phyloP scores from a whole-genome alignment of 2,888 invertebrate species.

The Agrilus cyanescens region DNA sequence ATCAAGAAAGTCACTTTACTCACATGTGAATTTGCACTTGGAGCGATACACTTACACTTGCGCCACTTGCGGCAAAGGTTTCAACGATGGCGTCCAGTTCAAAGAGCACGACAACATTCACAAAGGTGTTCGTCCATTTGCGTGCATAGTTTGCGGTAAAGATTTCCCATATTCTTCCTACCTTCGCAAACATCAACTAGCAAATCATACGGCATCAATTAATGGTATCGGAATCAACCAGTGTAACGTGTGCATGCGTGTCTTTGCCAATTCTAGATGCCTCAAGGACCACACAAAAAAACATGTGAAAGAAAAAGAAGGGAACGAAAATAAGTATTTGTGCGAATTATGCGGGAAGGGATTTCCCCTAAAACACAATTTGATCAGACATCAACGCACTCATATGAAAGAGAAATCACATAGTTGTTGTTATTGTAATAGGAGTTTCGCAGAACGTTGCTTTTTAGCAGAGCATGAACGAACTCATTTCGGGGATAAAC shows the following conservation, averaged over 20 bases:
- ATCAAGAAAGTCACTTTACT: background rate
- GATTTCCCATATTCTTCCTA: constrained; percentile 30
- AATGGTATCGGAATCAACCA: constrained; percentile 23
- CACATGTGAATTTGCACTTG: constrained; percentile 6
- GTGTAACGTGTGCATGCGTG: constrained; percentile 37
- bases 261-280: constrained; percentile 28
- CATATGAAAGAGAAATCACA: constrained; percentile 41
- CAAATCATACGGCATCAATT: constrained; percentile 33
- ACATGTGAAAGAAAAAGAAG: constrained; percentile 25
- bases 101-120: constrained; percentile 20
- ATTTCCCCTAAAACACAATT: constrained; percentile 35
- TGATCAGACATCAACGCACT: constrained; percentile 39
- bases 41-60: constrained; percentile 13
- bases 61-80: constrained; percentile 21
- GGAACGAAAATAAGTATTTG: constrained; percentile 32
- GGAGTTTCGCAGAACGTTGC: constrained; percentile 46
- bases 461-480: constrained; percentile 46
- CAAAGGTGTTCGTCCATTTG: constrained; percentile 37
- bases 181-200: constrained; percentile 35
- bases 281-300: constrained; percentile 25
- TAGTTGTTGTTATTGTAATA: constrained; percentile 26
- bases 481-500: constrained; percentile 47
- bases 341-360: constrained; percentile 45
- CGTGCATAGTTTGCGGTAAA: constrained; percentile 34
- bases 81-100: constrained; percentile 12